A percentile compares a stretch with the other conserved stretches of the same genome.
Evolutionary conservation across 2,888 invertebrate species (phyloP).

Genomic region (Dryadula phaetusa): DNA sequence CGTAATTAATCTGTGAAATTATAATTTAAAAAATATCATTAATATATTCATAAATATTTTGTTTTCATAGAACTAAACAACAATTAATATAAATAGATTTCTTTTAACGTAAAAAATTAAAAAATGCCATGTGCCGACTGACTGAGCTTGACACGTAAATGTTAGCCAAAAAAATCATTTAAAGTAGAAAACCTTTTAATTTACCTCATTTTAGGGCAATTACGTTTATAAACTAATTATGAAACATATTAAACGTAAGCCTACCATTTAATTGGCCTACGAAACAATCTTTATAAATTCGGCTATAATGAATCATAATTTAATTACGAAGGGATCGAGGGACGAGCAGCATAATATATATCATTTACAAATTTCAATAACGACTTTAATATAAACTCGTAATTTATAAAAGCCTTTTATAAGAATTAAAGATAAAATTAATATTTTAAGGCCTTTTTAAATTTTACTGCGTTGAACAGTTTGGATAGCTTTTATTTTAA

Average conservation of each 20-base stretch:
- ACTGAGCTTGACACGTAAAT: too few species aligned
- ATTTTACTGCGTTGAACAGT: too few species aligned
- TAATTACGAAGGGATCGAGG: slow-evolving; percentile 7
- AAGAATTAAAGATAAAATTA: background rate
- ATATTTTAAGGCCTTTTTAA: background rate
- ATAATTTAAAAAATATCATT: too few species aligned
- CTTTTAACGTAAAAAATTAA: too few species aligned
- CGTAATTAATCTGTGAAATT: too few species aligned
- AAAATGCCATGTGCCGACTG: too few species aligned
- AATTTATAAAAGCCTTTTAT: background rate
- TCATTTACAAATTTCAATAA: slow-evolving; percentile 15
- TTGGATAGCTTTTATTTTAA: too few species aligned
- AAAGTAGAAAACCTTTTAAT: background rate
- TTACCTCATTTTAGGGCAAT: background rate
- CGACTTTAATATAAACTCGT: background rate
- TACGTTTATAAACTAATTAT: background rate
- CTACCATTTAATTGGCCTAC: background rate
- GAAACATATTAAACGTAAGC: background rate
- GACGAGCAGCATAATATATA: slow-evolving; percentile 4
- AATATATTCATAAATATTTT: too few species aligned
- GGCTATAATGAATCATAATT: slow-evolving; percentile 15
- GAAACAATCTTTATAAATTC: slow-evolving; percentile 11
- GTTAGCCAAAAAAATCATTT: background rate
- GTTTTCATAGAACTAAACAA: too few species aligned
- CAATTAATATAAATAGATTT: too few species aligned